These are phyloP conservation scores for Brachyhypopomus gauderio DNA, from an alignment of 2,113 vertebrate species.

Conservation along the genomic window DNA sequence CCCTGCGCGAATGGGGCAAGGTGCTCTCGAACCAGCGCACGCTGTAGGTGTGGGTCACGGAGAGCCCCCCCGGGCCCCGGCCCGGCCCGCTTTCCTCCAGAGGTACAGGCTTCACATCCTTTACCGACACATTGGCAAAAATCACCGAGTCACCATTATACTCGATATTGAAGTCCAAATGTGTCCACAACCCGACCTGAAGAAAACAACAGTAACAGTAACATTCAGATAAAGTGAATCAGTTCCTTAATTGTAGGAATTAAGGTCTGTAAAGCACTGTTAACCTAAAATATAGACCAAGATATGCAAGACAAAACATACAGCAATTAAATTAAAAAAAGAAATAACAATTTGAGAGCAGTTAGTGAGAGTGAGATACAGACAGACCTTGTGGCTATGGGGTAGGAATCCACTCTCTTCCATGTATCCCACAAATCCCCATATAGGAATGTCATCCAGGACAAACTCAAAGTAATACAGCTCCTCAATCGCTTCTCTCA, in stretches of 20 bases:
- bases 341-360: too few relatives aligned
- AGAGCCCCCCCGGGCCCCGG: conserved; percentile 65
- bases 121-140: conserved; percentile 87
- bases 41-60: conserved; percentile 85
- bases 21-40: conserved; percentile 85
- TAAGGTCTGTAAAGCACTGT: too few relatives aligned
- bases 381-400: conserved; percentile 77
- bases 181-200: conserved; percentile 89
- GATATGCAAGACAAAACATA: too few relatives aligned
- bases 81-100: conserved; percentile 78
- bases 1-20: conserved; percentile 72
- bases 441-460: conserved; percentile 87
- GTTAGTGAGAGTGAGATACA: background rate
- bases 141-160: conserved; percentile 85
- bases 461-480: conserved; percentile 95
- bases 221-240: background rate
- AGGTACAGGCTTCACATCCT: conserved; percentile 86
- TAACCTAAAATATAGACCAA: too few relatives aligned
- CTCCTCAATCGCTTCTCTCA: conserved; percentile 88
- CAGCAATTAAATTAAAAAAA: too few relatives aligned
- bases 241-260: too few relatives aligned
- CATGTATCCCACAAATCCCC: conserved; percentile 91
- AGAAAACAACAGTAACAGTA: background rate
- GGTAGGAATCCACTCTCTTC: conserved; percentile 91
- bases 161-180: conserved; percentile 89